These are phyloP conservation scores for Eumaeus atala DNA, from an alignment of 1,140 invertebrate genomes.

Conservation along the genomic window DNA sequence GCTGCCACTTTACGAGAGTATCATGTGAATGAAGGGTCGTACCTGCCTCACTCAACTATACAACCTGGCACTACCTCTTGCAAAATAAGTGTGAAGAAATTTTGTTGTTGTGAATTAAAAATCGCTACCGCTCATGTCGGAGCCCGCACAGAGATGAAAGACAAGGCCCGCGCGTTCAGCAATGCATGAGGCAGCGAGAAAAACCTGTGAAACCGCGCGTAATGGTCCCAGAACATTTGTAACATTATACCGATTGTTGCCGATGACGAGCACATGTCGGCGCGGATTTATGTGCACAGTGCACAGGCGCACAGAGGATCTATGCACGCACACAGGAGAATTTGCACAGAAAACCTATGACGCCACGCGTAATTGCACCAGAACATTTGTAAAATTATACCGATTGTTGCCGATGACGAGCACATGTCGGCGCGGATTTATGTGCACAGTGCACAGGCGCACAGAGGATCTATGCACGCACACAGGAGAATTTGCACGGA, in stretches of 20 bases:
- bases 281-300: constrained; percentile 29
- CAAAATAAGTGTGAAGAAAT: background rate
- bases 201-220: constrained; percentile 62
- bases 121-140: constrained; percentile 21
- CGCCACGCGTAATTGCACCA: constrained; percentile 54
- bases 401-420: constrained; percentile 28
- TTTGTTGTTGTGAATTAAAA: background rate
- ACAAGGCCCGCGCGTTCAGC: constrained; percentile 47
- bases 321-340: no score
- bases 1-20: no score
- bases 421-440: constrained; percentile 28
- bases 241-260: constrained; percentile 54
- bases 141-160: constrained; percentile 39
- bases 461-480: no score
- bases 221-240: constrained; percentile 65
- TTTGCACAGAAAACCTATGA: constrained; percentile 64
- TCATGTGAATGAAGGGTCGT: no score
- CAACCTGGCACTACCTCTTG: no score
- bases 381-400: constrained; percentile 69
- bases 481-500: constrained; percentile 17
- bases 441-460: constrained; percentile 5
- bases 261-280: constrained; percentile 10
- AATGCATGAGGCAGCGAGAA: constrained; percentile 56
- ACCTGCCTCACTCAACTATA: no score
- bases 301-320: no score